Evolutionary conservation across 2,888 invertebrate species (phyloP).

Genomic region (Hemicrepidius hirtus): DNA sequence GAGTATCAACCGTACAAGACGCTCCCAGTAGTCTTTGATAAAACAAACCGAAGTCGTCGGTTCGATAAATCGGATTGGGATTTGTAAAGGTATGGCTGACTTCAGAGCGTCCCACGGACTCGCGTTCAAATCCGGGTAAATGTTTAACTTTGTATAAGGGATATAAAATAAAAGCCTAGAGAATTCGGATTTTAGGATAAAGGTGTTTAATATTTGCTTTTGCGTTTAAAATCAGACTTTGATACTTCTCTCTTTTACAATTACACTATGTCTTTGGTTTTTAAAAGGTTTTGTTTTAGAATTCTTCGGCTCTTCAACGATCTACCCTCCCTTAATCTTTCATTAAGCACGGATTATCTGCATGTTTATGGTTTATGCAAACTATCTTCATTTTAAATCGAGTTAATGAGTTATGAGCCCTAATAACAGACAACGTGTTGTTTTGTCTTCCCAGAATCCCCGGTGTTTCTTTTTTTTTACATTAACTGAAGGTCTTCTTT

Average conservation of each 20-base stretch:
- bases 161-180: slow-evolving; percentile 41
- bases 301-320: slow-evolving; percentile 9
- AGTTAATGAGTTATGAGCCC: too few species aligned
- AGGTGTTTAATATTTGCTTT: slow-evolving; percentile 47
- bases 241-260: not conserved
- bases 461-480: too few species aligned
- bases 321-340: too few species aligned
- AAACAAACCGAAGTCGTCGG: slow-evolving; percentile 65
- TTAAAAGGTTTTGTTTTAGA: slow-evolving; percentile 3
- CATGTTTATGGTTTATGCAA: too few species aligned
- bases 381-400: too few species aligned
- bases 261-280: not conserved
- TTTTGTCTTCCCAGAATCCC: too few species aligned
- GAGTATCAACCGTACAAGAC: slow-evolving; percentile 42
- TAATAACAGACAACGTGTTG: too few species aligned
- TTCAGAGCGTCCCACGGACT: slow-evolving; percentile 40
- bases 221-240: not conserved
- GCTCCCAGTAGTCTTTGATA: slow-evolving; percentile 57
- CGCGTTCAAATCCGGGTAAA: slow-evolving; percentile 45
- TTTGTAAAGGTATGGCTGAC: slow-evolving; percentile 55
- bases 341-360: too few species aligned
- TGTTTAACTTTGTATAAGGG: slow-evolving; percentile 50
- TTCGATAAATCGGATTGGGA: slow-evolving; percentile 67
- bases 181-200: slow-evolving; percentile 26
- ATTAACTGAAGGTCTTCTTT: too few species aligned